Evolutionary conservation across 2,113 vertebrate species (phyloP).

Genomic region (Chinchilla lanigera): DNA sequence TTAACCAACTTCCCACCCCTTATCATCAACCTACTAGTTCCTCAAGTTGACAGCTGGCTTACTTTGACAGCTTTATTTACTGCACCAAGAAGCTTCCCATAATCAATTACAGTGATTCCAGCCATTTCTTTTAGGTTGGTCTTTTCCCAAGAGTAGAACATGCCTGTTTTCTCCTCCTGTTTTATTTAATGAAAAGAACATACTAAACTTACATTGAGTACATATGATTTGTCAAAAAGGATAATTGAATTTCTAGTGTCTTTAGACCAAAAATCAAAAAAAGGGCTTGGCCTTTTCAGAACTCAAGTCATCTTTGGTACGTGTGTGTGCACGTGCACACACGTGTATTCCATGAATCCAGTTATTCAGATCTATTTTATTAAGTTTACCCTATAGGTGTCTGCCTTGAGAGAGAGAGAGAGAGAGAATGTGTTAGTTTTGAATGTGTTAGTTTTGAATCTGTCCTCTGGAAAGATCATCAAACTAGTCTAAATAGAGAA

Average conservation of each 20-base stretch:
- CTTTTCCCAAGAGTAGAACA: conserved; percentile 25
- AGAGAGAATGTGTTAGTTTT: not conserved
- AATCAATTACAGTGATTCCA: conserved; percentile 46
- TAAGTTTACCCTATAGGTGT: conserved; percentile 39
- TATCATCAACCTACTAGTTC: conserved; percentile 35
- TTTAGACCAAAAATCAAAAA: not conserved
- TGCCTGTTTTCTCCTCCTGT: conserved; percentile 13
- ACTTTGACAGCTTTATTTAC: conserved; percentile 67
- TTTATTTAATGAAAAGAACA: conserved; percentile 63
- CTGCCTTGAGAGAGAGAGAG: not conserved
- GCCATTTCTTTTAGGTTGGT: conserved; percentile 57
- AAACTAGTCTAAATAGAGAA: conserved; percentile 49
- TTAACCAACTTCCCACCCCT: conserved; percentile 36
- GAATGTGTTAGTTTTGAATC: not conserved
- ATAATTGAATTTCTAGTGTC: conserved; percentile 51
- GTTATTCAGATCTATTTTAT: conserved; percentile 31
- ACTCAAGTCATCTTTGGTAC: conserved; percentile 22
- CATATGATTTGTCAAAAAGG: conserved; percentile 36
- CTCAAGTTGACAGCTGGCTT: conserved; percentile 23
- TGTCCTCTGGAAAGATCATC: conserved; percentile 6
- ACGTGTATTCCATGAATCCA: not conserved
- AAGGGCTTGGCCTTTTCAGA: not conserved
- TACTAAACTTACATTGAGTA: not conserved
- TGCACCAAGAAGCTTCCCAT: not conserved
- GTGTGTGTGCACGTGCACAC: not conserved